phyloP scores from a whole-genome alignment of 2,113 vertebrate genomes.

The Hypomesus transpacificus region DNA sequence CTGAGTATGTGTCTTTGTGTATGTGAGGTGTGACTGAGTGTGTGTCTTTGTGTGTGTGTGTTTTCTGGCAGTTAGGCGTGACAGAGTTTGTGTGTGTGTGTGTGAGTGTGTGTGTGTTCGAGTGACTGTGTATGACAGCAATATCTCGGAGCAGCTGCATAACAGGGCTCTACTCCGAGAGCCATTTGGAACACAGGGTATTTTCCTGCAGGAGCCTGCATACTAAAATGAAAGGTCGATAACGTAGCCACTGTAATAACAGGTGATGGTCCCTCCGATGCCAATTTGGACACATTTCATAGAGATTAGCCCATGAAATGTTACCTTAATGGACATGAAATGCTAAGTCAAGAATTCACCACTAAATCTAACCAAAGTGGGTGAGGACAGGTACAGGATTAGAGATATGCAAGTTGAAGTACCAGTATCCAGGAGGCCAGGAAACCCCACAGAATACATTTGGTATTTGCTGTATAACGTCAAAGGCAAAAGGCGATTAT shows the following conservation, averaged over 20 bases:
- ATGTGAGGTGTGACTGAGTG: not conserved
- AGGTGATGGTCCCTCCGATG: conserved; percentile 41
- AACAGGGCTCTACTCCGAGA: conserved; percentile 36
- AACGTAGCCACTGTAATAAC: conserved; percentile 50
- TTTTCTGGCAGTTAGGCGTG: conserved; percentile 8
- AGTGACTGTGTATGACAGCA: conserved; percentile 21
- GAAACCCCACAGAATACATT: no score
- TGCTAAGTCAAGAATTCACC: conserved; percentile 20
- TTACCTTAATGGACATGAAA: conserved; percentile 39
- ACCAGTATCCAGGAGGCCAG: no score
- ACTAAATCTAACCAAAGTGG: no score
- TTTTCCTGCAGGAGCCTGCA: conserved; percentile 35
- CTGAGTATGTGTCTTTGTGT: not conserved
- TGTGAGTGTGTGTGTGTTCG: conserved; percentile 10
- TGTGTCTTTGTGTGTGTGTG: conserved; percentile 2
- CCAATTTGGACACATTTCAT: conserved; percentile 37
- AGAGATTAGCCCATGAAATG: conserved; percentile 42
- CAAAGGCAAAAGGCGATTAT: no score
- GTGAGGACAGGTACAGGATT: no score
- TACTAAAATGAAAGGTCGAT: conserved; percentile 59
- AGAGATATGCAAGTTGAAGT: no score
- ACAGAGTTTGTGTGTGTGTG: not conserved
- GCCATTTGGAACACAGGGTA: conserved; percentile 35
- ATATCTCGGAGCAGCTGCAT: conserved; percentile 30
- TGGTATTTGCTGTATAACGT: no score